Base-by-base conservation (phyloP, 2,888 invertebrate genomes). In the Lobophora halterata region DNA sequence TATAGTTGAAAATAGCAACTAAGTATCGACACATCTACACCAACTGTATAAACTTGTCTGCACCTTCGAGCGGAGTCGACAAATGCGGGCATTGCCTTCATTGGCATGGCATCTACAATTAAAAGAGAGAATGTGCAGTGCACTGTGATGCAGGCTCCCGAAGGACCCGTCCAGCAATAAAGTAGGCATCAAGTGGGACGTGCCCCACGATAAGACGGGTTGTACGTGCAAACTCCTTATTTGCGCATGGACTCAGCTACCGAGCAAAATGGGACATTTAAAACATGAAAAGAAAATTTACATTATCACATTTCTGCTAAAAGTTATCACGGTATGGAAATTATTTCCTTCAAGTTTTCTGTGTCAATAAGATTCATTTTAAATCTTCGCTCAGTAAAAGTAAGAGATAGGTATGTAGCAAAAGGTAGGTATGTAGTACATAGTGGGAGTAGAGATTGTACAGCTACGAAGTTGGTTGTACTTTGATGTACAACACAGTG, bases 131-230 rank as follows among this genome's bases (percentile, higher is more conserved):
- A 65, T 63, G 62, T 56, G 51, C 55, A 60, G 61, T 70, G 71
- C 69, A 71, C 57, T 62, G 61, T 58, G 68, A 66, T 68, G 68
- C 65, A 65, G 44, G 50, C 52, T 55, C 53, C 58, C 48, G 55
- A 44, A 60, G 61, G 61, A 61, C 65, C 59, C 67, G 46, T 53
- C 67, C 56, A 61, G 67, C 70, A 78, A 78, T 82, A 83, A 81
- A 79, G 70, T 67, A 72, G 74, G 74, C 80, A 78, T 76, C 78
- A 73, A 67, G 68, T 56, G 54, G 48, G 71, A 76, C 79, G 81
- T 80, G 79, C 69, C 61, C 60, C 60, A 60, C 52, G 69, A 72
- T 61, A 64, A 72, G 71, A 66, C 66, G 65, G 58, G 54, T 47
- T 56, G 59, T 69, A 77, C 77, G 77, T 76, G 75, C 64, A 58